phyloP scores from a whole-genome alignment of 2,888 invertebrate genomes.

The Hirtodrosophila cameraria region DNA sequence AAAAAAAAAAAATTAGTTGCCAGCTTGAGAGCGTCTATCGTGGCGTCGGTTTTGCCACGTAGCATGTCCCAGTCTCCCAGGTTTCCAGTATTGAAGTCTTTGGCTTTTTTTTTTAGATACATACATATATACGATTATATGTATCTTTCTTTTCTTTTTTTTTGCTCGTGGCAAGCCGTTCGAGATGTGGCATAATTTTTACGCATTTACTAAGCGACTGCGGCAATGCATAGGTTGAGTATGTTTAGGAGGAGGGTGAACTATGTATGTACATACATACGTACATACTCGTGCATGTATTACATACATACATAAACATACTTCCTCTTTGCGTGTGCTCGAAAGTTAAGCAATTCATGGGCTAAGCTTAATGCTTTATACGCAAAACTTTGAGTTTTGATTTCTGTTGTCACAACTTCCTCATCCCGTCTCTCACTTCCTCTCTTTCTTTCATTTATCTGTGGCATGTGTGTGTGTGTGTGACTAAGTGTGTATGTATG shows the following conservation, averaged over 20 bases:
- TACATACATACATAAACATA: constrained; percentile 12
- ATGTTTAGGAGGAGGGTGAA: background rate
- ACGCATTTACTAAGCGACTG: constrained; percentile 48
- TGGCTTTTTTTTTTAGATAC: too few species aligned
- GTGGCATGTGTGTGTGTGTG: constrained; percentile 5
- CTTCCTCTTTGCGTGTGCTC: constrained; percentile 5
- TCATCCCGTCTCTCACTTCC: constrained; percentile 1
- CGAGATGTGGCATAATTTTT: constrained; percentile 64
- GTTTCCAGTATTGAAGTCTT: too few species aligned
- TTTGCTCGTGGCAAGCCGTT: constrained; percentile 28
- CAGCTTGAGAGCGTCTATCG: too few species aligned
- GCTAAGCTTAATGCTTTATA: constrained; percentile 45
- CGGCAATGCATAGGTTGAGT: background rate
- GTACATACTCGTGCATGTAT: constrained; percentile 13
- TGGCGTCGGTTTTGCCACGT: too few species aligned
- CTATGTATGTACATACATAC: constrained; percentile 25
- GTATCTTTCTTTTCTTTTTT: constrained; percentile 7
- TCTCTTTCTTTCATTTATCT: constrained; percentile 2
- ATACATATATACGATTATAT: too few species aligned
- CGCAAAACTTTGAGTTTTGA: constrained; percentile 57
- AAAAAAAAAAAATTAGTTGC: too few species aligned
- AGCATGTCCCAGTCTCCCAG: too few species aligned
- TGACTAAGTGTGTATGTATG: background rate
- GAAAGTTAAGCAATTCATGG: constrained; percentile 56
- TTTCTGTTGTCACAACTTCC: constrained; percentile 45